Evolutionary conservation across 2,888 invertebrate species (phyloP).

Genomic region (Agonopterix heracliana): DNA sequence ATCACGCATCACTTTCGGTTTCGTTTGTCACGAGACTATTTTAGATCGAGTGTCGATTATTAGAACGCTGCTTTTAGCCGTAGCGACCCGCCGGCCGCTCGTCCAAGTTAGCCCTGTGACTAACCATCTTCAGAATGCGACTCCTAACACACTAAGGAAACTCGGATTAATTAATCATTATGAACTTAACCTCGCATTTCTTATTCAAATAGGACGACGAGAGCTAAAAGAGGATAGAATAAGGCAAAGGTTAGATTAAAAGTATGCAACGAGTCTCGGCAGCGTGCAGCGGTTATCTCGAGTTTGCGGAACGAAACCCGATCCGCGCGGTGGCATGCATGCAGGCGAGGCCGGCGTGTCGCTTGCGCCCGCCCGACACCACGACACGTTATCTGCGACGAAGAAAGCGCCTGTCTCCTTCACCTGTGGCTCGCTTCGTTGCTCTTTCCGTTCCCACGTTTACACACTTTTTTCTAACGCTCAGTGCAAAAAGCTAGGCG

Average conservation of each 20-base stretch:
- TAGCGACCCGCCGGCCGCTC: slow-evolving; percentile 39
- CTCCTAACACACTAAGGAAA: slow-evolving; percentile 39
- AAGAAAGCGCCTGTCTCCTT: slow-evolving; percentile 18
- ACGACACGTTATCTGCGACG: slow-evolving; percentile 16
- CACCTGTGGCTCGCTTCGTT: slow-evolving; percentile 19
- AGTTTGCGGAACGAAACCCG: slow-evolving; percentile 72
- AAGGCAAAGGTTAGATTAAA: slow-evolving; percentile 50
- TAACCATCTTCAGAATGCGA: slow-evolving; percentile 28
- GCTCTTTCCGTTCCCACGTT: slow-evolving; percentile 31
- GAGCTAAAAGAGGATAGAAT: slow-evolving; percentile 17
- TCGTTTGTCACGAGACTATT: slow-evolving; percentile 73
- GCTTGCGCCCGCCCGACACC: slow-evolving; percentile 21
- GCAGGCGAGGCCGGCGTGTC: slow-evolving; percentile 56
- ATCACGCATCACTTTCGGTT: slow-evolving; percentile 73
- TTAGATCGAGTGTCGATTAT: slow-evolving; percentile 72
- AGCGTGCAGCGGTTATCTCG: slow-evolving; percentile 57
- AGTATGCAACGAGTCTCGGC: slow-evolving; percentile 45
- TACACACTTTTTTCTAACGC: slow-evolving; percentile 18
- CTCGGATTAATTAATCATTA: slow-evolving; percentile 42
- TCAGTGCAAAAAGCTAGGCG: not conserved
- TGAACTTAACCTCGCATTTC: slow-evolving; percentile 51
- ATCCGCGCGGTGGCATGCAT: slow-evolving; percentile 57
- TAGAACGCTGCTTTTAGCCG: slow-evolving; percentile 66
- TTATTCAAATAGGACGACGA: slow-evolving; percentile 56
- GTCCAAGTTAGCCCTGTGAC: slow-evolving; percentile 40